phyloP scores from a whole-genome alignment of 2,797 vertebrate species.

The Onychomys leucogaster region DNA sequence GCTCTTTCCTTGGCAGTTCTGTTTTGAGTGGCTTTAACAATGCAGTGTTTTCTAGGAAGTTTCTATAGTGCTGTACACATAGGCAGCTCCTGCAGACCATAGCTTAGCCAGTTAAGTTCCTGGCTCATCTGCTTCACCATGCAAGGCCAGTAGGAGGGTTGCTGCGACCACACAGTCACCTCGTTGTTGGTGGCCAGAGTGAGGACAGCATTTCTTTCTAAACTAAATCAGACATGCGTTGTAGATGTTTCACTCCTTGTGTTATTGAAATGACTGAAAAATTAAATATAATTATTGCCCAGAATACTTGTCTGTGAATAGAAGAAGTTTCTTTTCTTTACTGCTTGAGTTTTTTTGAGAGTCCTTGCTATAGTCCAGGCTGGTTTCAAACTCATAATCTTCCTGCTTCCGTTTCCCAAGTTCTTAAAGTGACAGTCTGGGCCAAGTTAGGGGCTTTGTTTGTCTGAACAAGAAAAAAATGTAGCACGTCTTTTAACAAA shows the following conservation, averaged over 20 bases:
- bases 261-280: neutral
- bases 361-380: neutral
- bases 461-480: neutral
- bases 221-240: neutral
- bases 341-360: neutral
- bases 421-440: neutral
- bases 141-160: neutral
- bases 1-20: neutral
- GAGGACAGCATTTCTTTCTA: neutral
- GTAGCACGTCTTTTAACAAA: neutral
- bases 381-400: neutral
- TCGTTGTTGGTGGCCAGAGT: neutral
- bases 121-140: neutral
- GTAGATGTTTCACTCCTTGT: neutral
- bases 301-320: neutral
- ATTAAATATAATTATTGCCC: slow-evolving; percentile 4
- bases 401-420: neutral
- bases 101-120: neutral
- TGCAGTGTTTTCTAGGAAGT: neutral
- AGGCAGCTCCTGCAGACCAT: neutral
- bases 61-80: neutral
- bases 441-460: neutral
- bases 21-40: slow-evolving; percentile 3
- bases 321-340: neutral
- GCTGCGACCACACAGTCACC: neutral